Evolutionary conservation across 2,888 invertebrate species (phyloP).

Genomic region (Blastobasis adustella): DNA sequence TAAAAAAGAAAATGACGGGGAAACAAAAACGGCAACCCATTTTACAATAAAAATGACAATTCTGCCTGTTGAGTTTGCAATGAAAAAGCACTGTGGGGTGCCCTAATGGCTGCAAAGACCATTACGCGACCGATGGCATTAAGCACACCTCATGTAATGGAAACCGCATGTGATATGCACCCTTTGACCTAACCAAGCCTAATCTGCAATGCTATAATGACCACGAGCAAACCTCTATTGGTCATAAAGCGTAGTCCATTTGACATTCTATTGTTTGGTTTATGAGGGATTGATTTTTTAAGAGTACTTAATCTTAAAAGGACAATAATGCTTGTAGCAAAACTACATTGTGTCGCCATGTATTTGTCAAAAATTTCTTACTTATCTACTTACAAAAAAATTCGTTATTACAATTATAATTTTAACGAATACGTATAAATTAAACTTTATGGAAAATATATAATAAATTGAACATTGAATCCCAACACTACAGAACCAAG

Average conservation of each 20-base stretch:
- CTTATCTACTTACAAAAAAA: too few species aligned
- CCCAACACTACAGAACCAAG: too few species aligned
- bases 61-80: conserved; percentile 56
- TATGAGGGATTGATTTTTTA: too few species aligned
- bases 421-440: too few species aligned
- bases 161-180: conserved; percentile 53
- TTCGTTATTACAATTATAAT: too few species aligned
- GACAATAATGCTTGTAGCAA: too few species aligned
- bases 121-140: conserved; percentile 54
- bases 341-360: too few species aligned
- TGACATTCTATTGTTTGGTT: too few species aligned
- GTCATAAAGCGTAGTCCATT: background rate
- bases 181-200: conserved; percentile 27
- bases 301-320: too few species aligned
- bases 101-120: conserved; percentile 56
- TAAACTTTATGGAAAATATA: too few species aligned
- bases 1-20: conserved; percentile 49
- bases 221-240: background rate
- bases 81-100: conserved; percentile 55
- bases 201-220: background rate
- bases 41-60: conserved; percentile 54
- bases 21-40: conserved; percentile 43
- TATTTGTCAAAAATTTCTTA: too few species aligned
- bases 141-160: conserved; percentile 59
- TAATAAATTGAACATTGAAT: too few species aligned